Conservation (phyloP, 2,888 invertebrate species). For the Geotrupes spiniger region DNA sequence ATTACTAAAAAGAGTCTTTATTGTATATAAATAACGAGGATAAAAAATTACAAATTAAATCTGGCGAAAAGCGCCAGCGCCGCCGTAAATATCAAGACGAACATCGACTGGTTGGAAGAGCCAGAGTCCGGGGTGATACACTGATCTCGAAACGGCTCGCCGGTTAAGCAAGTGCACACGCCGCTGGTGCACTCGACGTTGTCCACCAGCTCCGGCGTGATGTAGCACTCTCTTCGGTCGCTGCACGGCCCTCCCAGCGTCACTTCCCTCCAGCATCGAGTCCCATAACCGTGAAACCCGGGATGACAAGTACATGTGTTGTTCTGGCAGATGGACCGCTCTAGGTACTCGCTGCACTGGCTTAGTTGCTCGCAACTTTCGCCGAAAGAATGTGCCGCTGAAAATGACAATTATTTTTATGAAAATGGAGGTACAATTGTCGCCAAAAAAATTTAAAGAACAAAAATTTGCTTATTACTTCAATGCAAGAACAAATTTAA, state of each 20-base stretch:
- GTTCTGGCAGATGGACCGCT: slow-evolving; percentile 34
- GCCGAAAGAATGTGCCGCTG: slow-evolving; percentile 41
- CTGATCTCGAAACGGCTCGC: slow-evolving; percentile 14
- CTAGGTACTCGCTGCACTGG: slow-evolving; percentile 42
- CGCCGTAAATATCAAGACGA: no score
- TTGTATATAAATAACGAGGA: no score
- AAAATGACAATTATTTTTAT: no score
- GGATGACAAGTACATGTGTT: slow-evolving; percentile 37
- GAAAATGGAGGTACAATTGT: no score
- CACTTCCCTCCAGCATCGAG: slow-evolving; percentile 34
- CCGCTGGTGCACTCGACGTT: slow-evolving; percentile 37
- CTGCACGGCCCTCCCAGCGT: slow-evolving; percentile 36
- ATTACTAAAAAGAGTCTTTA: no score
- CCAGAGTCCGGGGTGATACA: background rate
- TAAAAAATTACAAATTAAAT: no score
- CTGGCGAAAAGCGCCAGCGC: no score
- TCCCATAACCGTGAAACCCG: slow-evolving; percentile 37
- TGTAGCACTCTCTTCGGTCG: slow-evolving; percentile 39
- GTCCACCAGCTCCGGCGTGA: slow-evolving; percentile 26
- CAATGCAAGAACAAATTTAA: background rate
- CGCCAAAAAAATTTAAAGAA: no score
- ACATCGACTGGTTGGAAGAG: no score
- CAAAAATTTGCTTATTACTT: no score
- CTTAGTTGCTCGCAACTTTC: slow-evolving; percentile 41
- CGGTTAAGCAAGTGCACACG: slow-evolving; percentile 39